Evolutionary conservation across 2,113 vertebrate genomes (phyloP).

Genomic region (Myrmecophaga tridactyla): DNA sequence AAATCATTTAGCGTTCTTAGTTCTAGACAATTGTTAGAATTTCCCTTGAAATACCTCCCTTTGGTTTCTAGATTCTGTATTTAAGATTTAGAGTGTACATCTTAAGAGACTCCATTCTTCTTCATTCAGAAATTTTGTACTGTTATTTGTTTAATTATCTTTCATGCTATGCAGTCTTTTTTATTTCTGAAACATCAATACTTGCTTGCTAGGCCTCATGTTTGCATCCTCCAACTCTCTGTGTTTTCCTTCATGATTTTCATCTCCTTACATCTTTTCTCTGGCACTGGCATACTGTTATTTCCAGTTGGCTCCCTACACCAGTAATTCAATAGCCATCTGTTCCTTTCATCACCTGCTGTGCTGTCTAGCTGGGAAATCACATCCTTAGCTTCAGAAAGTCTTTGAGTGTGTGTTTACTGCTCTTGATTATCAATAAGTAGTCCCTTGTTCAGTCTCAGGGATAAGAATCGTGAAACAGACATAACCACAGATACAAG

Average conservation of each 20-base stretch:
- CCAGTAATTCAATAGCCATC: neutral
- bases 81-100: neutral
- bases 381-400: neutral
- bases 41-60: neutral
- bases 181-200: neutral
- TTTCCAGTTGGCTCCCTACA: neutral
- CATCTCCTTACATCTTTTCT: neutral
- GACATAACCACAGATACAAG: too few relatives aligned
- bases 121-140: neutral
- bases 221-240: neutral
- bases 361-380: neutral
- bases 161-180: too few relatives aligned
- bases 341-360: neutral
- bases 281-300: neutral
- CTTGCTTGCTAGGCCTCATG: neutral
- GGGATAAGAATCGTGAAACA: slow-evolving; percentile 1
- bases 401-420: neutral
- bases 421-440: neutral
- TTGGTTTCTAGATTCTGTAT: neutral
- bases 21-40: neutral
- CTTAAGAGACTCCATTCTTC: neutral
- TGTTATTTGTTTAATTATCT: neutral
- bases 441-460: neutral
- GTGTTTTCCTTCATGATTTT: neutral
- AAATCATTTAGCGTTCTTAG: neutral